Evolutionary conservation across 2,113 vertebrate species (phyloP).

Genomic region (Phocoena sinus): DNA sequence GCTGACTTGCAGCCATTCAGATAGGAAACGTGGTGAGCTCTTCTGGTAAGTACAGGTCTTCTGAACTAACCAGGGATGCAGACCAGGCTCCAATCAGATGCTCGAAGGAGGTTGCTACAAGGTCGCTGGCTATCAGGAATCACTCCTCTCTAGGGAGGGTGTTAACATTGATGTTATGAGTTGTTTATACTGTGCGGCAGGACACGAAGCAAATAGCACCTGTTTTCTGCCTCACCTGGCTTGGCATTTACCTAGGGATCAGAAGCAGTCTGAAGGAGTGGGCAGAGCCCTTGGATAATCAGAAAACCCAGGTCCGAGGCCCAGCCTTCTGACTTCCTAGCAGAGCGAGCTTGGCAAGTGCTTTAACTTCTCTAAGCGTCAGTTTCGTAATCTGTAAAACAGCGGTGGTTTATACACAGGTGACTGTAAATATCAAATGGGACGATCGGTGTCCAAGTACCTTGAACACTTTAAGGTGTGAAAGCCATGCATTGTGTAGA

Average conservation of each 20-base stretch:
- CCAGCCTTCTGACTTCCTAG: background rate
- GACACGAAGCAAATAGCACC: background rate
- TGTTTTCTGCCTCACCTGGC: background rate
- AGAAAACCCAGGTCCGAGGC: background rate
- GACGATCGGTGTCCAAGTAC: background rate
- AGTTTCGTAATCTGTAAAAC: background rate
- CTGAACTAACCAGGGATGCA: background rate
- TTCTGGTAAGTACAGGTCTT: background rate
- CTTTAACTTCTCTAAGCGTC: background rate
- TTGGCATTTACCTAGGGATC: rapidly evolving
- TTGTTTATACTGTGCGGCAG: too few relatives aligned
- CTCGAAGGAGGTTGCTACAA: background rate
- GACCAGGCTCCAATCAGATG: background rate
- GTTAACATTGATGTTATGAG: background rate
- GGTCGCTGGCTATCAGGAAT: background rate
- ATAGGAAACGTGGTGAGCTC: background rate
- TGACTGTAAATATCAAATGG: background rate
- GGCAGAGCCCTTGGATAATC: background rate
- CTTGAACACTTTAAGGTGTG: background rate
- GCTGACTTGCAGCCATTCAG: rapidly evolving
- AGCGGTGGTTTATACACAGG: too few relatives aligned
- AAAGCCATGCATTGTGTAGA: rapidly evolving
- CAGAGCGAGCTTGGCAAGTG: background rate
- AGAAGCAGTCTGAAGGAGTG: background rate
- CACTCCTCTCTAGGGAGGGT: background rate